A percentile compares a stretch with the other conserved stretches of the same genome.
Evolutionary conservation across 2,113 vertebrate species (phyloP).

Genomic region (Cynoglossus semilaevis): DNA sequence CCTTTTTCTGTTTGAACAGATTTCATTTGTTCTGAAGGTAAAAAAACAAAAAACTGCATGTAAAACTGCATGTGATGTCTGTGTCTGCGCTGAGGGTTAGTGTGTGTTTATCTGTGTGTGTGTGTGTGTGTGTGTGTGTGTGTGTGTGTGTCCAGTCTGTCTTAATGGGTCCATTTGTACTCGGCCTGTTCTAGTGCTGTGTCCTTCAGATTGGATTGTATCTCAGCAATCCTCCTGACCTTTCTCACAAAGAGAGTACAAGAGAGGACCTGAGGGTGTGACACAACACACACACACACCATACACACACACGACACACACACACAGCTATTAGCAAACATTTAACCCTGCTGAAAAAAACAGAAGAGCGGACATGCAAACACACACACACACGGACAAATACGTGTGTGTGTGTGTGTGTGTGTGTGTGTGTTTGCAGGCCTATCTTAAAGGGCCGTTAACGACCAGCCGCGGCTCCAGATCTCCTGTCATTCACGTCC

Average conservation of each 20-base stretch:
- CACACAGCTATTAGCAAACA: constrained; percentile 3
- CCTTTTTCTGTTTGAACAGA: no score
- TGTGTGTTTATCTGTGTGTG: constrained; percentile 4
- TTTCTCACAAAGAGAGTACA: constrained; percentile 71
- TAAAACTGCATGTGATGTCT: neutral
- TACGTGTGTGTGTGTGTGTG: no score
- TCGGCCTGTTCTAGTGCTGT: constrained; percentile 67
- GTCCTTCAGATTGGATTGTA: constrained; percentile 76
- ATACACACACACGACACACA: constrained; percentile 36
- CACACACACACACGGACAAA: no score
- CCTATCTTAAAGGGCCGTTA: no score
- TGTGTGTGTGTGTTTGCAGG: no score
- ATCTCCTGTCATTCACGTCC: no score
- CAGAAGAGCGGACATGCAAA: neutral
- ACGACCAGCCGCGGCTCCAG: no score
- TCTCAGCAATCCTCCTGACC: constrained; percentile 70
- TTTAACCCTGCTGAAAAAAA: constrained; percentile 11
- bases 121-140: constrained; percentile 15
- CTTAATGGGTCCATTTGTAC: constrained; percentile 75
- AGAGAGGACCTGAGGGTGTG: constrained; percentile 51
- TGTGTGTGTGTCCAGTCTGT: constrained; percentile 39
- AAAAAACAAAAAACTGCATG: no score
- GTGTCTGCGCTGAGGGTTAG: constrained; percentile 15
- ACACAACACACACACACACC: constrained; percentile 44
- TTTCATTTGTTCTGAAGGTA: no score